Percentiles rank a stretch among this genome's conserved stretches.
These are phyloP conservation scores for Temnothorax ravouxi DNA, from an alignment of 2,888 invertebrate species.

Conservation along the genomic window DNA sequence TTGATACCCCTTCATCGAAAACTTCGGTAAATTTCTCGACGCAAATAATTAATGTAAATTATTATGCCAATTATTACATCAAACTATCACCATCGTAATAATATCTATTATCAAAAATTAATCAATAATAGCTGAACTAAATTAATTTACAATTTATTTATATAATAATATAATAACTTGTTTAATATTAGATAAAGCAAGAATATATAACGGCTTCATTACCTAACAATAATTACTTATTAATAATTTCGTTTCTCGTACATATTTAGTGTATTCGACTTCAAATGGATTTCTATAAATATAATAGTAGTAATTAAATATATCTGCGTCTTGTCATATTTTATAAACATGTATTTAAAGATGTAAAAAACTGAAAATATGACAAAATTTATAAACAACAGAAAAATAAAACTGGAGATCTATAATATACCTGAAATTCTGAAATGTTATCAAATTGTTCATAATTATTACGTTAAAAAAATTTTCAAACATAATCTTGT, in stretches of 20 bases:
- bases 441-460: neutral
- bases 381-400: neutral
- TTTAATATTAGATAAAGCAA: constrained; percentile 39
- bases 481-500: neutral
- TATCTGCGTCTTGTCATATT: neutral
- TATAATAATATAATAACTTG: constrained; percentile 11
- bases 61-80: constrained; percentile 12
- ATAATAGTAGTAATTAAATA: neutral
- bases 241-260: constrained; percentile 19
- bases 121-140: constrained; percentile 25
- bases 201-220: constrained; percentile 12
- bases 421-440: neutral
- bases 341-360: neutral
- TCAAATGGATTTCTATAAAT: constrained; percentile 3
- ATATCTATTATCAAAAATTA: constrained; percentile 16
- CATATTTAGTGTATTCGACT: neutral
- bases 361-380: constrained; percentile 14
- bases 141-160: constrained; percentile 28
- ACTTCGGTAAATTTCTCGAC: neutral
- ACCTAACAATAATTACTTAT: constrained; percentile 7
- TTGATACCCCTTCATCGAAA: neutral
- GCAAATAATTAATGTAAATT: constrained; percentile 38
- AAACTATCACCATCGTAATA: constrained; percentile 10
- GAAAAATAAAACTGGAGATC: neutral
- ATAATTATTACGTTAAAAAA: constrained; percentile 2